Evolutionary conservation across 1,140 invertebrate species (phyloP), one percentile per base, ranked within the genome.

Genomic region (Drosophila rhopaloa): DNA sequence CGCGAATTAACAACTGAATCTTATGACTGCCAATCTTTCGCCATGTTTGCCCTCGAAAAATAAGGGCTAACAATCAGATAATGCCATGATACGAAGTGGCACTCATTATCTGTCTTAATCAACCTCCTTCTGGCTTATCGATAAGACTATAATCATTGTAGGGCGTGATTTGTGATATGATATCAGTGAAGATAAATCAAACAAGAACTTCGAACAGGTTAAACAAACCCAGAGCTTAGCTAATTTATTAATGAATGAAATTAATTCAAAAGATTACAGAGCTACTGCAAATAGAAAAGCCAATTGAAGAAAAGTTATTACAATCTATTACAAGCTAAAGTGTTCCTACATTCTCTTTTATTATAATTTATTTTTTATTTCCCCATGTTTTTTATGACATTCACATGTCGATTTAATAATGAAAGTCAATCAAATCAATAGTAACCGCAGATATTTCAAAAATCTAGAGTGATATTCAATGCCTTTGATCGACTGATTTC

Each of bases 401-500:
- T 41, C 24, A 35, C 11, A 16, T 29, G 41, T 67, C 56, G n/a
- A 27, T 47, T 16, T 46, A 41, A 41, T 50, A 58, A 37, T 48
- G 11, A 66, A 70, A 70, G 14, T 62, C 73, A 48, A 71, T 86
- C 63, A 59, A 62, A 78, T 74, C 14, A 41, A 41, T 35, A 59
- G 68, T 50, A 85, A 67, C 78, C 82, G 50, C 63, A 79, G 61
- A 48, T 47, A 83, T 82, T 82, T 72, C 24, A 76, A 66, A 56
- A 79, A 86, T 79, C 81, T 19, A 61, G 53, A 53, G 50, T 50
- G 82, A 83, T 58, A 88, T 76, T 76, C 71, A 82, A 83, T 88
- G 63, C 70, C 53, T 55, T 54, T 37, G 61, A 40, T 48, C 61
- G 74, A 79, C 65, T 79, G 83, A 82, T 72, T 85, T 86, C 55